Conservation (phyloP, 2,888 invertebrate species). For the Limenitis arthemis region DNA sequence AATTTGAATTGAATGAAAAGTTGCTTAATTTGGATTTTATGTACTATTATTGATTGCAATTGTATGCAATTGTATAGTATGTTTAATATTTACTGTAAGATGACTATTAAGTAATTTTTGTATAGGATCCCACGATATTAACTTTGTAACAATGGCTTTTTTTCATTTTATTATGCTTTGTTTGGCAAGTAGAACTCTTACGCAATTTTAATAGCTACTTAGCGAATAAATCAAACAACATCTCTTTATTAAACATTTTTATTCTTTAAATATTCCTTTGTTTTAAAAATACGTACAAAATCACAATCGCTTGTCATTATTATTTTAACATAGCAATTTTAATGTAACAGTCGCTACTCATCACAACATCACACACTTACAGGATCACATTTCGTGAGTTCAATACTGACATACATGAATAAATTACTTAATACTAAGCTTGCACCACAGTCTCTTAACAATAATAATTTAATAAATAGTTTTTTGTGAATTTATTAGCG, state of each 20-base stretch:
- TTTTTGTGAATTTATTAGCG: conserved; percentile 38
- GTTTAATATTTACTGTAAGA: background rate
- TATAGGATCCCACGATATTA: background rate
- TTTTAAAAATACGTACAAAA: conserved; percentile 50
- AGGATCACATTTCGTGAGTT: conserved; percentile 49
- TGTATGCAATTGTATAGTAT: background rate
- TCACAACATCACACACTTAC: conserved; percentile 40
- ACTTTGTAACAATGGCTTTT: background rate
- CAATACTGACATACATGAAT: conserved; percentile 69
- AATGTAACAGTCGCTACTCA: conserved; percentile 44
- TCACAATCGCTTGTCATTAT: conserved; percentile 49
- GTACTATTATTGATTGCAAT: background rate
- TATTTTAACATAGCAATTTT: conserved; percentile 37
- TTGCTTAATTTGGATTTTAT: background rate
- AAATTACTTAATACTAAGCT: conserved; percentile 63
- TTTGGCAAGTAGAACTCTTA: conserved; percentile 4
- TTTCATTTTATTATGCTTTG: conserved; percentile 7
- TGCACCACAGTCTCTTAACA: conserved; percentile 63
- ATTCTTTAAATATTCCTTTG: conserved; percentile 51
- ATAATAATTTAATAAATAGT: conserved; percentile 67
- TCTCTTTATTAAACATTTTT: conserved; percentile 37
- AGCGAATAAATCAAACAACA: conserved; percentile 26
- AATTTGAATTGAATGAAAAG: too few relatives aligned
- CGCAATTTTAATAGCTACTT: conserved; percentile 3
- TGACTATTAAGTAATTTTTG: background rate